phyloP scores from a whole-genome alignment of 2,888 invertebrate species.

The Drosophila ustulata region DNA sequence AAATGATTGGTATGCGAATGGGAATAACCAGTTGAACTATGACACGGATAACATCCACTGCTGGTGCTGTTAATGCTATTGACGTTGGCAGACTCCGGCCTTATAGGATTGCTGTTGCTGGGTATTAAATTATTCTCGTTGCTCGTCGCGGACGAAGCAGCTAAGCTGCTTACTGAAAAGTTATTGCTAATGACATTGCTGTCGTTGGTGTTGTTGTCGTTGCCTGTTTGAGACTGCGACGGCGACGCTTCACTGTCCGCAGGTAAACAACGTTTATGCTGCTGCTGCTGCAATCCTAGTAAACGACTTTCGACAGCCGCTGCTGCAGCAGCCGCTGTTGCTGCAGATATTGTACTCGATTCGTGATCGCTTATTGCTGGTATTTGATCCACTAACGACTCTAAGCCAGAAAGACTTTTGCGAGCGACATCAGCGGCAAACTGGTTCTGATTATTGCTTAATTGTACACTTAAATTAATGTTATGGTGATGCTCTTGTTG shows the following conservation, averaged over 20 bases:
- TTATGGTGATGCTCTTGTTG: conserved; percentile 62
- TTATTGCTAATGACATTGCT: conserved; percentile 78
- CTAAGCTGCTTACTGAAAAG: conserved; percentile 85
- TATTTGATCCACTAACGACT: conserved; percentile 96
- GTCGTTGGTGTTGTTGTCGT: conserved; percentile 32
- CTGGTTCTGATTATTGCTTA: conserved; percentile 26
- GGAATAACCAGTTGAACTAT: conserved; percentile 61
- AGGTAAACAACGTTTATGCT: conserved; percentile 45
- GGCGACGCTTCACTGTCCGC: conserved; percentile 26
- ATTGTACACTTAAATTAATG: conserved; percentile 24
- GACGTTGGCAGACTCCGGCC: conserved; percentile 21
- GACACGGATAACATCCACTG: conserved; percentile 53
- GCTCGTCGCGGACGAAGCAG: conserved; percentile 70
- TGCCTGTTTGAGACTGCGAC: conserved; percentile 19
- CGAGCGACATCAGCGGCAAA: conserved; percentile 89
- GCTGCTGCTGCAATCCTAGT: conserved; percentile 65
- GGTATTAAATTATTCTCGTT: background rate
- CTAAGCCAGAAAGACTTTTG: conserved; percentile 93
- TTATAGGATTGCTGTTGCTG: background rate
- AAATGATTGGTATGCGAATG: conserved; percentile 84
- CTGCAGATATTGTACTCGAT: conserved; percentile 58
- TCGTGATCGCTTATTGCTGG: conserved; percentile 93
- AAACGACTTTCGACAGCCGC: conserved; percentile 78
- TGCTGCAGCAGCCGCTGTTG: conserved; percentile 66
- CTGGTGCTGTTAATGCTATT: conserved; percentile 27